Base-by-base conservation (phyloP, 2,888 invertebrate genomes). In the Cephus pulcher region DNA sequence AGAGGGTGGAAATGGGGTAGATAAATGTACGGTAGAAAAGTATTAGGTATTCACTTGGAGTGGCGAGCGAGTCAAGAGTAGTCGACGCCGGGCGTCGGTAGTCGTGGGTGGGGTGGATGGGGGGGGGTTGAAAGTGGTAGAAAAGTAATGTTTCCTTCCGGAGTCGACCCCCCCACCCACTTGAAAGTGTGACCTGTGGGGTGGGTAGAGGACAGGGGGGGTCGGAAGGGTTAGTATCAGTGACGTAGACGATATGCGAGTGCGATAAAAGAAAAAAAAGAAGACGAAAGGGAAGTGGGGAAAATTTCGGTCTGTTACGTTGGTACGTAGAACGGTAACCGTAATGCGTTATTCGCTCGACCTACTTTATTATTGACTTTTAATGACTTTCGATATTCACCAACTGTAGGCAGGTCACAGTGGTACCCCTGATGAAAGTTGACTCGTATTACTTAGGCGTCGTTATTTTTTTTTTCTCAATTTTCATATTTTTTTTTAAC, bases 291-390 rank as follows among this genome's bases (percentile, higher is more conserved):
- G n/a, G 12, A 71, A 71, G 30, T 23, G 12, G 71, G 32, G 32
- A 32, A 12, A 34, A 34, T 32, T 71, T 33, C 12, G 30, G 12
- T 32, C n/a, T 32, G 71, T 12, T 71, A 56, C 9, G 56, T 56
- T 23, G 56, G 23, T 23, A 23, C 56, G 6, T 23, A 56, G 23
- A 9, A 56, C 9, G 56, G 56, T 56, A 23, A 23, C 56, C 56
- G 9, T 56, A 56, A 56, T 56, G 1, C 23, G 56, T 56, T 56
- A 56, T 77, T 34, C 74, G 74, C 78, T 71, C 78, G 78, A 78
- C 78, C 78, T 56, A 75, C 37, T 78, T 70, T 70, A 32, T 75
- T 78, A 78, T 78, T 78, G 78, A 75, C 71, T 75, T 71, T 32
- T 71, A 71, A 71, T 34, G 71, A 9, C 71, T 32, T 71, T 71